Base-by-base conservation (phyloP, 1,140 invertebrate species). In the Oedothorax gibbosus region DNA sequence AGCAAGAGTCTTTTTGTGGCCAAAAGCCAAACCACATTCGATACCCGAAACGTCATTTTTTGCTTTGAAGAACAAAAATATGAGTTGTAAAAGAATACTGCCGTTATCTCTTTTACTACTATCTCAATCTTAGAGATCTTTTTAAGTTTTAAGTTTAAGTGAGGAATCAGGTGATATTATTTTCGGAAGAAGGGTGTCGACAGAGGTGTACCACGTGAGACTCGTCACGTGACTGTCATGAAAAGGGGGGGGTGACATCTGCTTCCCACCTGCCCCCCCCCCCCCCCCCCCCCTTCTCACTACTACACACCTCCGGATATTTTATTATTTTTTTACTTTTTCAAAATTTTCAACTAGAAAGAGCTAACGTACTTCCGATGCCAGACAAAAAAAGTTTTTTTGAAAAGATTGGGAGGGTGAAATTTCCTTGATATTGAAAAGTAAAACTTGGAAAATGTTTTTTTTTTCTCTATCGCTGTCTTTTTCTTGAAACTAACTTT, bases 171-270 rank as follows among this genome's bases (percentile, higher is more conserved):
- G 21, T 18, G 80, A 82, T 82, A 82, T 82, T 82, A 82, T 82
- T 82, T 82, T 82, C n/a, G 60, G 69, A 50, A 62, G n/a, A 73
- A 56, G 69, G 66, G 64, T 77, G 75, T 79, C 53, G 77, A 20
- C 53, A 18, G 57, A 14, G 49, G 11, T 49, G 11, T 73, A 65
- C 69, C 80, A 82, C 80, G 69, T 82, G 78, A 82, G 56, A 54
- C 64, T 73, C 73, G 80, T 82, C 80, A 82, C 80, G 80, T 82
- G 80, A 82, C 73, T 82, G 80, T 82, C 80, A 82, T 35, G 65
- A 10, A 12, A 10, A 18, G 21, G 9, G 54, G 49, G 56, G 68
- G 68, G 21, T 73, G 80, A 82, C 80, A 82, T 82, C 80, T 82
- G 80, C 56, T 73, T 73, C 73, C 80, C 80, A 82, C 72, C 80